Base-by-base conservation (phyloP, 2,888 invertebrate species). In the Conistra vaccinii region DNA sequence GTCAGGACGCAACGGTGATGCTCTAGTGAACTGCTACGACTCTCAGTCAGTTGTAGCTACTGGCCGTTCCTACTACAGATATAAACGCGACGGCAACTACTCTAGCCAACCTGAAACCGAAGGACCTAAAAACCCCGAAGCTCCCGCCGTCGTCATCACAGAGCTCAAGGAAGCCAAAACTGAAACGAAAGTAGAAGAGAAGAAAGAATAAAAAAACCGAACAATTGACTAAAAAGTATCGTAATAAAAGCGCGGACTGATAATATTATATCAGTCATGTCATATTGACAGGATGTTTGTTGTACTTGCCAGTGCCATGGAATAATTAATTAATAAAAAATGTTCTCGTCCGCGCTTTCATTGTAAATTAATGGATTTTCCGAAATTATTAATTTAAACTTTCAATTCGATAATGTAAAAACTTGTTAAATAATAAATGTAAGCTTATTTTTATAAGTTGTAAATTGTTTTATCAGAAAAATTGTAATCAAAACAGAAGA, bases 1-100 rank as follows among this genome's bases (percentile, higher is more conserved):
- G 39, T 35, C 96, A 86, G 98, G 98, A 74, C 97, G 95, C 75
- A 94, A 95, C 58, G 97, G 97, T 32, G 97, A 97, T 89, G 97
- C 97, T 2, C 92, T 97, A 23, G 94, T 97, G 77, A 97, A 96
- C 89, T 97, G 97, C 89, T 97, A 97, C 85, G 94, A 95, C 78
- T 89, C 93, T 10, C 90, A 93, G 39, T 95, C 96, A 7, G 95
- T 93, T 48, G 94, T 93, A 2, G 96, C 94, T 0, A 89, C 92
- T 29, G 91, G 93, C 3, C 94, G 95, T 32, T 42, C 42, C 42
- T 94, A 94, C 92, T 95, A 95, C 91, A 91, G 96, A 72, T 96
- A 87, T 90, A 96, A 96, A 88, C 93, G 96, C 14, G 93, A 96
- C 81, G 96, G 95, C 26, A 93, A 94, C 85, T 89, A 86, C 84